phyloP scores from a whole-genome alignment of 53 echinoderm and acorn worm species.

The Zoroaster sp. region DNA sequence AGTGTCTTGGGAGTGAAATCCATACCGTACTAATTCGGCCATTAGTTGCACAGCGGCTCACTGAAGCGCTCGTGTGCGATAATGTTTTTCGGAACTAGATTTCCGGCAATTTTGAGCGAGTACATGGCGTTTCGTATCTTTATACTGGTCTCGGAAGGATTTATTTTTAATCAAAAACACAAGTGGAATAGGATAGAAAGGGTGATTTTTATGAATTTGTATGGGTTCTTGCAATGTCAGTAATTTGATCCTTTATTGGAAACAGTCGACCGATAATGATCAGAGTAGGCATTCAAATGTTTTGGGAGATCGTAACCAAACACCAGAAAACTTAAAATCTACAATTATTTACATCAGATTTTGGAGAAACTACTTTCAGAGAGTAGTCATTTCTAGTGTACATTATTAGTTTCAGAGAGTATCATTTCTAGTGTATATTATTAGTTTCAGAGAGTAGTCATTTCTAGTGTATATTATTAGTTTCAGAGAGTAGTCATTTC shows the following conservation, averaged over 20 bases:
- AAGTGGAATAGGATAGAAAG: neutral
- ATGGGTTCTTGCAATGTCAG: neutral
- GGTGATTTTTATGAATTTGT: neutral
- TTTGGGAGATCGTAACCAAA: too few relatives aligned
- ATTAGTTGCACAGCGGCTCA: neutral
- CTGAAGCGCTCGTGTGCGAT: neutral
- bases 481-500: too few relatives aligned
- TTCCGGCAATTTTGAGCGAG: neutral
- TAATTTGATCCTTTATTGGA: neutral
- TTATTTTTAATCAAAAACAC: neutral
- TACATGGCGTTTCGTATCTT: neutral
- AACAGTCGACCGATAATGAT: neutral
- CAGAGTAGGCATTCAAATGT: too few relatives aligned
- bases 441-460: too few relatives aligned
- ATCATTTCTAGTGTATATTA: too few relatives aligned
- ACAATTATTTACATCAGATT: too few relatives aligned
- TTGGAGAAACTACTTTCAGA: too few relatives aligned
- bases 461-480: too few relatives aligned
- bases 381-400: too few relatives aligned
- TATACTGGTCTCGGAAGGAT: neutral
- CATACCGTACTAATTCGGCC: conserved; percentile 22
- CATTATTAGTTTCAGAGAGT: too few relatives aligned
- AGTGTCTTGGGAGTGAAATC: conserved; percentile 30
- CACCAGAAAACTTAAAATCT: too few relatives aligned
- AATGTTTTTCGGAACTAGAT: neutral